phyloP scores from a whole-genome alignment of 1,140 invertebrate species.

The Ctenoplectra terminalis region DNA sequence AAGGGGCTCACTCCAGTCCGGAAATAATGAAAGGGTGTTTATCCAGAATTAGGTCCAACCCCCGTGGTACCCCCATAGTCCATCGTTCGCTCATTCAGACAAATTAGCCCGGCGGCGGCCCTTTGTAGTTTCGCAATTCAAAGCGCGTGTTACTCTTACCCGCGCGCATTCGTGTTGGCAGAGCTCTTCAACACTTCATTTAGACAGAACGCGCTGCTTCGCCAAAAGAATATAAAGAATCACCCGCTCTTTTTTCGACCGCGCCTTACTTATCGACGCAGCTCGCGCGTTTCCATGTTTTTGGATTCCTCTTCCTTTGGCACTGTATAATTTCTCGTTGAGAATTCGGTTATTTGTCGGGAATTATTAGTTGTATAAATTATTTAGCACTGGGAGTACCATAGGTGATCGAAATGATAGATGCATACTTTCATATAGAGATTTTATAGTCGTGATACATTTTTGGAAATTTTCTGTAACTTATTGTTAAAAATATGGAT shows the following conservation, averaged over 20 bases:
- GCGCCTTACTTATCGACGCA: conserved; percentile 39
- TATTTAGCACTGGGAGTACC: too few species aligned
- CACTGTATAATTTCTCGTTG: conserved; percentile 17
- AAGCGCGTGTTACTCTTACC: conserved; percentile 80
- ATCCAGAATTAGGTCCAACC: conserved; percentile 79
- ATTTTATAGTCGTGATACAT: too few species aligned
- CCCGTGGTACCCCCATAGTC: conserved; percentile 74
- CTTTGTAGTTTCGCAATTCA: conserved; percentile 81
- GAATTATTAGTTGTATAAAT: too few species aligned
- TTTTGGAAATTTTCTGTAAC: too few species aligned
- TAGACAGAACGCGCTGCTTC: conserved; percentile 71
- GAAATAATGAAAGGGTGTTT: conserved; percentile 82
- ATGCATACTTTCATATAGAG: too few species aligned
- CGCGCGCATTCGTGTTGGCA: conserved; percentile 79
- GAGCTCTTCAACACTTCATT: conserved; percentile 81
- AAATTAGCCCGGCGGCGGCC: conserved; percentile 81
- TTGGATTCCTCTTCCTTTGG: background rate
- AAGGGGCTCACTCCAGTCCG: conserved; percentile 49
- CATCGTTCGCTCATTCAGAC: conserved; percentile 82
- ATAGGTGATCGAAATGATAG: too few species aligned
- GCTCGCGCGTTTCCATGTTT: conserved; percentile 46
- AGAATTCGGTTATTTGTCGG: conserved; percentile 49
- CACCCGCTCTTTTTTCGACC: conserved; percentile 14
- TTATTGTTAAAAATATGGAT: too few species aligned
- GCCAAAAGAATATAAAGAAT: conserved; percentile 72